Conservation (phyloP, 30 jellyfish, hydroid and myxozoan genomes). For the Mastigias papua region DNA sequence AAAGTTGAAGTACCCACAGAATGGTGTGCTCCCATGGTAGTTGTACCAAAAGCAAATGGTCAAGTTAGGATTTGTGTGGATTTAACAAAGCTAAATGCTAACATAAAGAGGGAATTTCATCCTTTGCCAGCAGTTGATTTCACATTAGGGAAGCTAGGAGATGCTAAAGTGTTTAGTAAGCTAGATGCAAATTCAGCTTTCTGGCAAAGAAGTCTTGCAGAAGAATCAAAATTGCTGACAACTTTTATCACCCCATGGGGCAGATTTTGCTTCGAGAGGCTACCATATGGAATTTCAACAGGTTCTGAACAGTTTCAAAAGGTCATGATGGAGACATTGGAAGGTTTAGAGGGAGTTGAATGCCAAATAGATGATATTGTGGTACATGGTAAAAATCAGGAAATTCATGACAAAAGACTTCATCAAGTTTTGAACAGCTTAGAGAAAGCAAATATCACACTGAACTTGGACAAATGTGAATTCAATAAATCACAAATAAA, state of each 20-base stretch:
- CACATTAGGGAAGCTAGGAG: background rate
- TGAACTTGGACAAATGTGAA: background rate
- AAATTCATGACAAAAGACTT: background rate
- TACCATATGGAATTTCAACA: background rate
- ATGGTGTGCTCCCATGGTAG: slow-evolving; percentile 79
- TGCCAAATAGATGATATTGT: slow-evolving; percentile 10
- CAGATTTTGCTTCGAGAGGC: slow-evolving; percentile 33
- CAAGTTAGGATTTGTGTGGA: slow-evolving; percentile 55
- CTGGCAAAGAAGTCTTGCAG: slow-evolving; percentile 69
- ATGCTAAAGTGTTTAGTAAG: slow-evolving; percentile 1
- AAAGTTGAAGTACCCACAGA: slow-evolving; percentile 57
- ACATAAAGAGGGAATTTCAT: slow-evolving; percentile 41
- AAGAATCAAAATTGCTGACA: slow-evolving; percentile 45
- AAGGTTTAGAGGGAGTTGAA: slow-evolving; percentile 18
- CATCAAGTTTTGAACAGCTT: background rate
- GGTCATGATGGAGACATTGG: background rate
- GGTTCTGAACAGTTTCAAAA: background rate
- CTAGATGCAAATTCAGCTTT: slow-evolving; percentile 81
- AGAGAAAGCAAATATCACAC: background rate
- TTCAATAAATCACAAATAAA: background rate
- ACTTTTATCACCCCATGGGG: slow-evolving; percentile 83
- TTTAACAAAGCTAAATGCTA: slow-evolving; percentile 60
- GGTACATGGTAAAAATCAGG: slow-evolving; percentile 6
- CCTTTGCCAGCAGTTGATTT: slow-evolving; percentile 39
- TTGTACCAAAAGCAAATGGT: slow-evolving; percentile 50